Base-by-base conservation (phyloP, 2,113 vertebrate genomes). In the Mus pahari region DNA sequence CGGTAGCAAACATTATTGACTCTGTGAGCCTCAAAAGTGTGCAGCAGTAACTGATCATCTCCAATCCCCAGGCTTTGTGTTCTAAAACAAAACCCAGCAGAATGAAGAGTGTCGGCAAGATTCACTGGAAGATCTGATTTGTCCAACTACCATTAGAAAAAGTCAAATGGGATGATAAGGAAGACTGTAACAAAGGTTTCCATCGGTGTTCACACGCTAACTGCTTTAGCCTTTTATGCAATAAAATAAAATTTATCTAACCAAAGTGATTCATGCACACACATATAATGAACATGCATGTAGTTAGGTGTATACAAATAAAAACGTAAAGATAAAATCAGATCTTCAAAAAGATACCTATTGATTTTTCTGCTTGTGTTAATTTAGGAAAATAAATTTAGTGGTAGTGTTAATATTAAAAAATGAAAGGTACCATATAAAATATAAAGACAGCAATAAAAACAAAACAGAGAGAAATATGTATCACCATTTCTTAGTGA, bases 391-490 rank as follows among this genome's bases (percentile, higher is more conserved):
- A 9, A 53, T 87, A 88, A 36, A 3, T 96, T 79, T 86, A 91
- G 48, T 82, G 17, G 0, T 55, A 60, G 9, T 53, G 77, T 36
- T 55, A 20, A 82, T 17, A 31, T 91, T 42, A 74, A 91, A 91
- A 92, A 96, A 83, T 45, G 22, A 39, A 70, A 60, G 7, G 10
- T 8, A 2, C 36, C 19, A 71, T 71, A 83, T 31, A 68, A 58
- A 84, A 50, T 89, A 74, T 3, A 84, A 12, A 95, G 89, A 84
- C 42, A 26, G 42, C 77, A 78, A 83, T 33, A 86, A 53, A 90
- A 93, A 77, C 24, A 94, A 94, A 92, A 11, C 62, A 90, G 94
- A 81, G 58, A 60, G 20, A 89, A 20, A 86, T 50, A 55, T 50
- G 68, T 90, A 93, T 87, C 17, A 93, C 12, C 22, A 50, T 24